A percentile compares a stretch with the other conserved stretches of the same genome.
Conservation (phyloP, 2,113 vertebrate species). For the Sinocyclocheilus anophthalmus region DNA sequence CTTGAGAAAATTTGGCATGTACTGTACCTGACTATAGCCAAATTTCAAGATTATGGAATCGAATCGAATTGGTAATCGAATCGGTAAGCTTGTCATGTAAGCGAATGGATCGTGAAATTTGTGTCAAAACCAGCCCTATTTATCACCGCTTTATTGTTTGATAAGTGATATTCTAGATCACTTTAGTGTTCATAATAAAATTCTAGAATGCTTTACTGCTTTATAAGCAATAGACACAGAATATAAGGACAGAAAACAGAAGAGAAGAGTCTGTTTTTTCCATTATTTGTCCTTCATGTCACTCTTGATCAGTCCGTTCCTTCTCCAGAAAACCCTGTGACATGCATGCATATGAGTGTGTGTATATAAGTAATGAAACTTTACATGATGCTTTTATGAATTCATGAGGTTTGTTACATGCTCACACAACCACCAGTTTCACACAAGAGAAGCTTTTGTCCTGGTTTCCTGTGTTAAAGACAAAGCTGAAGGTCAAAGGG, state of each 20-base stretch:
- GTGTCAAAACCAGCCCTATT: background rate
- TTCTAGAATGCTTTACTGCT: background rate
- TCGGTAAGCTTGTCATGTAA: too few relatives aligned
- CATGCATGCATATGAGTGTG: background rate
- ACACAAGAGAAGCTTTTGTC: conserved; percentile 10
- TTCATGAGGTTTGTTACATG: background rate
- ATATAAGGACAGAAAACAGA: background rate
- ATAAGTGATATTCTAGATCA: background rate
- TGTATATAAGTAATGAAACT: background rate
- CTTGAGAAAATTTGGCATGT: too few relatives aligned
- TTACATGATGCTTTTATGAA: background rate
- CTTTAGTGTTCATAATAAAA: background rate
- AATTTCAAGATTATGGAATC: too few relatives aligned
- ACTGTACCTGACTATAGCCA: too few relatives aligned
- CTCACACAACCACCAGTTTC: background rate
- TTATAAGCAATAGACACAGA: background rate
- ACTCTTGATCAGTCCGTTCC: background rate
- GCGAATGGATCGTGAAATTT: too few relatives aligned
- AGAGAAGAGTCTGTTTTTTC: too few relatives aligned
- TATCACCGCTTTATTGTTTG: background rate
- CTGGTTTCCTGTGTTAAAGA: conserved; percentile 12
- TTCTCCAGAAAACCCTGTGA: background rate
- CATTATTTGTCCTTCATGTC: background rate
- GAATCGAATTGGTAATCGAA: too few relatives aligned
- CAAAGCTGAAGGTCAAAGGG: conserved; percentile 13